Conservation (phyloP, 2,797 vertebrate species). For the Nannoperca australis region DNA sequence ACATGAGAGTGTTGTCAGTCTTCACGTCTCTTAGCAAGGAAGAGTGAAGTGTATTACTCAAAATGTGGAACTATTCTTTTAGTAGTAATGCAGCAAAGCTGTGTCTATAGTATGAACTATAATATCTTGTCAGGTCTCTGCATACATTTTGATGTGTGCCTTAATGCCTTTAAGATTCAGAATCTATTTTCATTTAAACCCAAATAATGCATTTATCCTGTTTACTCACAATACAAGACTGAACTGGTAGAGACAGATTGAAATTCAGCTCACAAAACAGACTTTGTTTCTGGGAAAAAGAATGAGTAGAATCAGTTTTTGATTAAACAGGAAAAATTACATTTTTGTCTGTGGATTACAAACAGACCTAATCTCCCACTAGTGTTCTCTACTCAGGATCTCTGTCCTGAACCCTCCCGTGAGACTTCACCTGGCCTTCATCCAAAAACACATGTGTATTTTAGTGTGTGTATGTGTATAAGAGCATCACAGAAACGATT, state of each 20-base stretch:
- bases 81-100: not conserved
- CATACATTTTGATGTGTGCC: not conserved
- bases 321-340: constrained; percentile 71
- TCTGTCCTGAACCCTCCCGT: constrained; percentile 33
- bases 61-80: not conserved
- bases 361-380: constrained; percentile 69
- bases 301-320: constrained; percentile 71
- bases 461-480: not conserved
- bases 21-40: too few species aligned
- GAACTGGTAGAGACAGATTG: constrained; percentile 44
- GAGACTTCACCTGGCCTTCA: constrained; percentile 40
- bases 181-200: not conserved
- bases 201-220: not conserved
- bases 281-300: constrained; percentile 65
- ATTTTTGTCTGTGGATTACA: constrained; percentile 71
- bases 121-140: not conserved
- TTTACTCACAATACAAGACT: constrained; percentile 18
- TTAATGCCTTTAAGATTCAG: not conserved
- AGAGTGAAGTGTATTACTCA: not conserved
- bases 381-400: constrained; percentile 42
- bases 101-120: too few species aligned
- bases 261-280: constrained; percentile 39
- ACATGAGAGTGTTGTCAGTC: not conserved
- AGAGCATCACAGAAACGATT: not conserved
- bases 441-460: constrained; percentile 27